These are phyloP conservation scores for Apus apus DNA, from an alignment of 2,113 vertebrate genomes.

Conservation along the genomic window DNA sequence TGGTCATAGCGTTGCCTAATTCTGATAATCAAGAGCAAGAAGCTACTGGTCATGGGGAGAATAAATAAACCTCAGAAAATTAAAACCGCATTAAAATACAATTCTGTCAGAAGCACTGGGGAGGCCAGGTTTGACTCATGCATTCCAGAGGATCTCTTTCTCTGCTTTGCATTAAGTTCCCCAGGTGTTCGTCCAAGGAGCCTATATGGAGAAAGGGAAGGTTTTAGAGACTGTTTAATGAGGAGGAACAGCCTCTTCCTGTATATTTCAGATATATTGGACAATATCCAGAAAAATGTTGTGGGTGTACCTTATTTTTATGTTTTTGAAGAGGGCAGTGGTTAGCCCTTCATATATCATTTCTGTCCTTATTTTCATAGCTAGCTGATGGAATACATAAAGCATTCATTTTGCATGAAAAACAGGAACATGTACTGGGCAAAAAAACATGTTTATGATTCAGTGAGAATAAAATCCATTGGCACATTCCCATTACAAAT, in stretches of 20 bases:
- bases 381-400: background rate
- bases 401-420: background rate
- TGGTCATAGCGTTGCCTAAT: background rate
- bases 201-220: background rate
- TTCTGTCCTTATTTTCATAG: background rate
- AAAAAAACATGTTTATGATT: background rate
- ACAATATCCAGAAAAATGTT: background rate
- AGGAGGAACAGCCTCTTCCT: background rate
- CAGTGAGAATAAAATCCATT: background rate
- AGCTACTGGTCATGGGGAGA: background rate
- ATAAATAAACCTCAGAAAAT: background rate
- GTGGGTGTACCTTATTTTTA: background rate
- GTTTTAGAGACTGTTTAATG: background rate
- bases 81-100: background rate
- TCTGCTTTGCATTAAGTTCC: background rate
- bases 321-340: background rate
- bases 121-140: background rate
- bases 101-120: background rate
- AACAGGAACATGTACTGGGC: background rate
- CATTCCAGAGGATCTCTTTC: background rate
- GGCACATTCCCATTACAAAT: background rate
- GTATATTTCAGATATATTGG: background rate
- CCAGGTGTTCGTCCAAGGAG: background rate
- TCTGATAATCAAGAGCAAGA: background rate
- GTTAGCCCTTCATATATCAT: background rate